Evolutionary conservation across 2,888 invertebrate genomes (phyloP).

Genomic region (Glaucopsyche alexis): DNA sequence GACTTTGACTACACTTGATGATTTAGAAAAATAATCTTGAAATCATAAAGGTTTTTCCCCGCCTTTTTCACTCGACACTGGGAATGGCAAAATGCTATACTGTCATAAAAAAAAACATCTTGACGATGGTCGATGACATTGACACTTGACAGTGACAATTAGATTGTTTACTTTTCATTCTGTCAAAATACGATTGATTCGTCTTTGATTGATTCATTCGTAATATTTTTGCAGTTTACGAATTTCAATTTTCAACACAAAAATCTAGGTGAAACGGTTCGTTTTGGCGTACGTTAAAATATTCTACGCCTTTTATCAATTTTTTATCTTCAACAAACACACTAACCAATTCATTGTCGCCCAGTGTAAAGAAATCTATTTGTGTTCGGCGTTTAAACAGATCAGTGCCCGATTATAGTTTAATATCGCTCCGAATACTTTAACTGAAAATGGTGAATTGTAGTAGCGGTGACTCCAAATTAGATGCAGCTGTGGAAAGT

Average conservation of each 20-base stretch:
- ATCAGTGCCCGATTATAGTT: constrained; percentile 9
- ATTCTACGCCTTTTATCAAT: neutral
- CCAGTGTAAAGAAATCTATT: neutral
- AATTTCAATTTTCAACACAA: constrained; percentile 8
- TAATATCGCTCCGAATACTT: neutral
- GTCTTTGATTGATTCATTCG: neutral
- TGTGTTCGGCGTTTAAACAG: neutral
- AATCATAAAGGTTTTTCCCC: too few species aligned
- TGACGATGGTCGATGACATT: too few species aligned
- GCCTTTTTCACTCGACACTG: too few species aligned
- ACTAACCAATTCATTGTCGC: neutral
- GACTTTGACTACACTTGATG: too few species aligned
- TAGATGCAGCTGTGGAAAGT: constrained; percentile 84
- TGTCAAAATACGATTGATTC: neutral
- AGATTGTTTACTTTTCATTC: neutral
- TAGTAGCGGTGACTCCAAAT: constrained; percentile 71
- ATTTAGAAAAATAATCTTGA: too few species aligned
- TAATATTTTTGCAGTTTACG: neutral
- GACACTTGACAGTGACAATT: neutral
- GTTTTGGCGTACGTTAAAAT: neutral
- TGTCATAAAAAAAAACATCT: too few species aligned
- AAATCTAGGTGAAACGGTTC: neutral
- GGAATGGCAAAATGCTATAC: too few species aligned
- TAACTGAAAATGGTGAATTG: constrained; percentile 40
- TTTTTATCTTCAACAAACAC: neutral